Evolutionary conservation across 2,113 vertebrate species (phyloP).

Genomic region (Corydoras maculifer): DNA sequence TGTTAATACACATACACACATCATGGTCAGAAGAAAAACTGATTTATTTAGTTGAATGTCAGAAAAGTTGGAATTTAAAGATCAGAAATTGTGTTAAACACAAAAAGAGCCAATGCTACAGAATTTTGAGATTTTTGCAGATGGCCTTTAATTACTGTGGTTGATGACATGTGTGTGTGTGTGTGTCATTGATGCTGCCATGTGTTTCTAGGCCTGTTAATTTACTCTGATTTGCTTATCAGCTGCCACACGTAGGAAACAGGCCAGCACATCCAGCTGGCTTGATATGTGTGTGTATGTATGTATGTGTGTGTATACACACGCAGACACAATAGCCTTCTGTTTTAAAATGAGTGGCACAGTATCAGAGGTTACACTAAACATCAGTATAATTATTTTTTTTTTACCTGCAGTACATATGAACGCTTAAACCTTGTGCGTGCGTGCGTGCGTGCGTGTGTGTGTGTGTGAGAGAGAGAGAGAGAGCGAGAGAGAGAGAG

Average conservation of each 20-base stretch:
- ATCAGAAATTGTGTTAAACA: too few relatives aligned
- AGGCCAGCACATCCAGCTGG: slow-evolving; percentile 21
- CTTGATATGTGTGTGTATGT: slow-evolving; percentile 20
- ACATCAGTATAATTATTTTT: neutral
- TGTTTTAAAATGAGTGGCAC: neutral
- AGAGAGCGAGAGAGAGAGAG: neutral
- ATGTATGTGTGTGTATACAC: slow-evolving; percentile 2
- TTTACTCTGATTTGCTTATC: slow-evolving; percentile 12
- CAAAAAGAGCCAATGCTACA: too few relatives aligned
- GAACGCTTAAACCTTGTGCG: neutral
- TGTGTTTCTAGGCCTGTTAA: slow-evolving; percentile 5
- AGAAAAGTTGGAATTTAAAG: too few relatives aligned
- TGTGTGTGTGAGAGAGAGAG: neutral
- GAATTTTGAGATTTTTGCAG: too few relatives aligned
- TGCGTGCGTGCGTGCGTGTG: slow-evolving; percentile 14
- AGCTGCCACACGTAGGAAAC: slow-evolving; percentile 6
- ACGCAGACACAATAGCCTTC: neutral
- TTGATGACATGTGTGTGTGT: neutral
- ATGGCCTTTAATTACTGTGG: too few relatives aligned
- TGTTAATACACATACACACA: too few relatives aligned
- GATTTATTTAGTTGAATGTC: too few relatives aligned
- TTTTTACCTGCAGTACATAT: neutral
- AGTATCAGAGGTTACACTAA: neutral
- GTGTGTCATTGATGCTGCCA: neutral
- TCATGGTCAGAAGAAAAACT: too few relatives aligned